Base-by-base conservation (phyloP, 1,140 invertebrate genomes). In the Saccostrea glomerata region DNA sequence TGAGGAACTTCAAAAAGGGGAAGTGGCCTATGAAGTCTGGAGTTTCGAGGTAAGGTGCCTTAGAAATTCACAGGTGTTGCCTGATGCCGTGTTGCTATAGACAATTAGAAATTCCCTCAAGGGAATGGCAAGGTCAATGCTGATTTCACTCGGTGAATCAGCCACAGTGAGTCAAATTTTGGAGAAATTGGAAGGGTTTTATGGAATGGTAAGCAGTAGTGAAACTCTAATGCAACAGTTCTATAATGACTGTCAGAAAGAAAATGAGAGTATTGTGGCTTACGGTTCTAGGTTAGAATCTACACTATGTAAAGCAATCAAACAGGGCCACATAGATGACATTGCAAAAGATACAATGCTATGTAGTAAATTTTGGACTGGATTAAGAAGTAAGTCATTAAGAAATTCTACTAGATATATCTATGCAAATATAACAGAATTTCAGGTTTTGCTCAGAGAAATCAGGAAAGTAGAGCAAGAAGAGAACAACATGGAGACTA, bases 231-330 rank as follows among this genome's bases (percentile, higher is more conserved):
- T 86, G 54, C 54, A 40, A 47, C 17, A 82, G 20, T 84, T 86
- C 23, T 89, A 83, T 55, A 84, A 63, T n/a, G 77, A 70, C 54
- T 20, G 47, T 66, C 85, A 86, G 25, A 55, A 86, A 66, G 55
- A 86, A 66, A 30, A 83, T 58, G 88, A 86, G 30, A 15, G 2
- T 66, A 25, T 86, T 13, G 70, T 54, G 25, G 20, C 84, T 0
- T 89, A 58, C 55, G 82, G 15, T 6, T 88, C 58, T 54, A 9
- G 84, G 11, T 55, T 88, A 25, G 84, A 86, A 17, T 60, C 83
- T 23, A 84, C 56, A 36, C 56, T 84, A 17, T 55, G 15, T 30
- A 87, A 30, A 77, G 82, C 82, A 25, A 54, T 82, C 15, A 60
- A 73, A 70, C n/a, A 13, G 20, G 87, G 58, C 40, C 70, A 77